Percentiles rank a stretch among this genome's conserved stretches.
Conservation (phyloP, 2,797 vertebrate genomes). For the Babyrousa celebensis region DNA sequence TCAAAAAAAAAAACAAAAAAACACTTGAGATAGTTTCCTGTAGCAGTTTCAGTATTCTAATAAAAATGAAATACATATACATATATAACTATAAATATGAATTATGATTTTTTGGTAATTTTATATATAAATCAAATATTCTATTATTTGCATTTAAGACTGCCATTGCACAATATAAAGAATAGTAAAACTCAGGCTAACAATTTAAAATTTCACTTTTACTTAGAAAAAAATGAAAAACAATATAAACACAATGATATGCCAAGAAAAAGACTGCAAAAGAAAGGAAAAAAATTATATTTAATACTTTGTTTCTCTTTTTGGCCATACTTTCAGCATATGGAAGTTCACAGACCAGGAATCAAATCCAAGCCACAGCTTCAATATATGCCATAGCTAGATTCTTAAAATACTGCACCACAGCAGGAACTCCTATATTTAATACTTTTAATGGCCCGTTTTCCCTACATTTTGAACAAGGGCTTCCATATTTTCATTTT, state of each 20-base stretch:
- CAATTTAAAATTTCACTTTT: neutral
- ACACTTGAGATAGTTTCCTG: neutral
- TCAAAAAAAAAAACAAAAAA: slow-evolving; percentile 26
- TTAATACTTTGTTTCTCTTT: neutral
- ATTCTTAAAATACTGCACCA: too few relatives aligned
- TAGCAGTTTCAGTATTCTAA: neutral
- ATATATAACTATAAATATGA: neutral
- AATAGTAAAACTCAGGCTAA: neutral
- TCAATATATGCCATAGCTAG: too few relatives aligned
- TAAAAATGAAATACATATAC: neutral
- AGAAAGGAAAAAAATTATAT: neutral
- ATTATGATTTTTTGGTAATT: slow-evolving; percentile 30
- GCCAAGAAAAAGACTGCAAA: neutral
- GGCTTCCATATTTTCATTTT: neutral
- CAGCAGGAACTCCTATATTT: neutral
- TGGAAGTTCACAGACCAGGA: too few relatives aligned
- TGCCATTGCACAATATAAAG: neutral
- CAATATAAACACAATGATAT: neutral
- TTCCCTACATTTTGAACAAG: neutral
- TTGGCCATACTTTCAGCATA: too few relatives aligned
- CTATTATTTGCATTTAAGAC: neutral
- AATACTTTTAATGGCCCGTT: neutral
- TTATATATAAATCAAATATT: neutral
- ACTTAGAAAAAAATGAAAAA: slow-evolving; percentile 31
- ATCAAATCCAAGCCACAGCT: too few relatives aligned